These are phyloP conservation scores for Sminthopsis crassicaudata DNA, from an alignment of 2,113 vertebrate species.

Conservation along the genomic window DNA sequence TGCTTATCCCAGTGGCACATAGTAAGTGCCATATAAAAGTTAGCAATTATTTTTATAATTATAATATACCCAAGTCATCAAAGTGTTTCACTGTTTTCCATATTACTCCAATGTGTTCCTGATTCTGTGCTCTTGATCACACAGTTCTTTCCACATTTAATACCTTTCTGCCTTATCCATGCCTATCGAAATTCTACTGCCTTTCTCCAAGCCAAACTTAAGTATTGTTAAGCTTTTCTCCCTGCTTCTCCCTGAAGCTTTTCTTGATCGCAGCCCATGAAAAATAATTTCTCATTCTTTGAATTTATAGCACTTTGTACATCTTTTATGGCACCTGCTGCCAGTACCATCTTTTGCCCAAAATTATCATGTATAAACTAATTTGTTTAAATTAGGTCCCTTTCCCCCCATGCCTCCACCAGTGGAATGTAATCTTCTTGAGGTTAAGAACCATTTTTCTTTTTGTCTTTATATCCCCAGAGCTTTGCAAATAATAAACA, in stretches of 20 bases:
- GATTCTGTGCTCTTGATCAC: background rate
- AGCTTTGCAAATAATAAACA: background rate
- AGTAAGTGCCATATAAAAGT: background rate
- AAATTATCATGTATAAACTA: background rate
- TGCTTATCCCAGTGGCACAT: background rate
- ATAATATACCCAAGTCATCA: background rate
- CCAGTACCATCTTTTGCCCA: background rate
- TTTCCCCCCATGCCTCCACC: too few species aligned
- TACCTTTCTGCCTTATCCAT: background rate
- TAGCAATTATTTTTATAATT: background rate
- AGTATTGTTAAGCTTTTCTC: background rate
- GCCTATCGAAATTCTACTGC: background rate
- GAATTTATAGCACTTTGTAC: background rate
- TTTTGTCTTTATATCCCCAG: background rate
- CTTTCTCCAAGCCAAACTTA: background rate
- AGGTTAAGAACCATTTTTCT: background rate
- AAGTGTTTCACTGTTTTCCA: background rate
- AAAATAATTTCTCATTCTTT: background rate
- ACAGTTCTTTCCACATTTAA: background rate
- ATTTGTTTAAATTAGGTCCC: background rate
- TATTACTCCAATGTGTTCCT: background rate
- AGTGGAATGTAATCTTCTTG: background rate
- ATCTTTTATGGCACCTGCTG: background rate
- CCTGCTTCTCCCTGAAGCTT: background rate
- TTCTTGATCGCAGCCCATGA: background rate